Evolutionary conservation across 2,888 invertebrate genomes (phyloP).

Genomic region (Ligdia adustata): DNA sequence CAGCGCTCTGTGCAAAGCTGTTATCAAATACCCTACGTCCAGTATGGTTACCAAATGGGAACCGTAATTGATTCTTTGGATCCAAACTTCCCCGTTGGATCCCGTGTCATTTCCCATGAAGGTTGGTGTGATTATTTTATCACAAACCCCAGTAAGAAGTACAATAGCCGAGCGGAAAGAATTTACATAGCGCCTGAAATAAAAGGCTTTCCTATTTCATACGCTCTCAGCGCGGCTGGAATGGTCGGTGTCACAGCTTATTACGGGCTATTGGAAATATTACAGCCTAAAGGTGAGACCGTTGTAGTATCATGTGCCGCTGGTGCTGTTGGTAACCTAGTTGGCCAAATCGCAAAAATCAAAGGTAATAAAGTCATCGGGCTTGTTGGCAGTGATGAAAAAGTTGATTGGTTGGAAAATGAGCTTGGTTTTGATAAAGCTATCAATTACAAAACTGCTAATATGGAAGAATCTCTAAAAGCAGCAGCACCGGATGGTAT

Average conservation of each 20-base stretch:
- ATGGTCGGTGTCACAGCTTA: slow-evolving; percentile 8
- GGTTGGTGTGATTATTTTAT: slow-evolving; percentile 85
- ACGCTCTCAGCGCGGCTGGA: background rate
- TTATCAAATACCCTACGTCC: slow-evolving; percentile 7
- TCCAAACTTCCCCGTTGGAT: slow-evolving; percentile 83
- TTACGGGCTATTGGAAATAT: slow-evolving; percentile 6
- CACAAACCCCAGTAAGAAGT: slow-evolving; percentile 1
- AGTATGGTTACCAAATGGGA: slow-evolving; percentile 34
- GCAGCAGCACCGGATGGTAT: slow-evolving; percentile 79
- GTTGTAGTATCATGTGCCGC: slow-evolving; percentile 86
- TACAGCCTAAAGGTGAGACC: slow-evolving; percentile 48
- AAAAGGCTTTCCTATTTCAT: background rate
- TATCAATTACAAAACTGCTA: slow-evolving; percentile 86
- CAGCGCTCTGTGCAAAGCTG: slow-evolving; percentile 1
- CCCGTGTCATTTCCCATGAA: slow-evolving; percentile 80
- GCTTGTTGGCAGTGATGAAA: slow-evolving; percentile 86
- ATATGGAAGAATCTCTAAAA: background rate
- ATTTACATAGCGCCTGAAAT: slow-evolving; percentile 1
- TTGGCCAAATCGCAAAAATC: slow-evolving; percentile 88
- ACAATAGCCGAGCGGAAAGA: background rate
- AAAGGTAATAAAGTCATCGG: slow-evolving; percentile 84
- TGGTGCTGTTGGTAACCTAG: slow-evolving; percentile 87
- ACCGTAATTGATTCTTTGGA: slow-evolving; percentile 59
- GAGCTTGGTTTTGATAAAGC: slow-evolving; percentile 86
- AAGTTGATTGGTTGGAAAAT: slow-evolving; percentile 85